A percentile compares a stretch with the other conserved stretches of the same genome.
phyloP scores from a whole-genome alignment of 2,797 vertebrate species.

The Hemitrygon akajei region DNA sequence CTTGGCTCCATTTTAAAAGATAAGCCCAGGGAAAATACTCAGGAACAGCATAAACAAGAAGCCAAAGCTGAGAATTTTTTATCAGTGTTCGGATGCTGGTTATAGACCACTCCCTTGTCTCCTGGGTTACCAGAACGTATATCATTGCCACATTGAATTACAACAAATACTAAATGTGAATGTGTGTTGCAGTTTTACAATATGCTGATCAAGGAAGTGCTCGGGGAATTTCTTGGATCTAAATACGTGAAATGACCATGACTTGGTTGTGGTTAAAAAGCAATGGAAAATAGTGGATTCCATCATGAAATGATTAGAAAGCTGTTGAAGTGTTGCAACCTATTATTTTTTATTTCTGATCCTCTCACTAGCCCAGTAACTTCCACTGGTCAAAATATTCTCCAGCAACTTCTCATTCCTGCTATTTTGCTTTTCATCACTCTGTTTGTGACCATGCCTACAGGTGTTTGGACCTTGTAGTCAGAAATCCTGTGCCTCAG shows the following conservation, averaged over 20 bases:
- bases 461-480: not conserved
- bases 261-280: not conserved
- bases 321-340: not conserved
- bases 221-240: not conserved
- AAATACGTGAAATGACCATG: not conserved
- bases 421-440: not conserved
- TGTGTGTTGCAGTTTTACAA: not conserved
- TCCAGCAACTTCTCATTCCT: not conserved
- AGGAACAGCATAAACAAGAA: not conserved
- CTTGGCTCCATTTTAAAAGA: too few species aligned
- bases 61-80: not conserved
- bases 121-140: not conserved
- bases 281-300: not conserved
- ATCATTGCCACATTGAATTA: not conserved
- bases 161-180: not conserved
- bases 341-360: not conserved
- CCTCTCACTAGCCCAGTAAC: not conserved
- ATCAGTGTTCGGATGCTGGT: not conserved
- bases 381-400: not conserved
- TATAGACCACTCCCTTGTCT: not conserved
- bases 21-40: not conserved
- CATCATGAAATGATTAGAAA: not conserved
- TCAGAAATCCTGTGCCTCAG: not conserved
- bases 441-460: not conserved
- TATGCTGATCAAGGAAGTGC: not conserved